Percentiles rank a stretch among this genome's conserved stretches.
These are phyloP conservation scores for Branchipolynoe longqiensis DNA, from an alignment of 2,888 invertebrate genomes.

Conservation along the genomic window DNA sequence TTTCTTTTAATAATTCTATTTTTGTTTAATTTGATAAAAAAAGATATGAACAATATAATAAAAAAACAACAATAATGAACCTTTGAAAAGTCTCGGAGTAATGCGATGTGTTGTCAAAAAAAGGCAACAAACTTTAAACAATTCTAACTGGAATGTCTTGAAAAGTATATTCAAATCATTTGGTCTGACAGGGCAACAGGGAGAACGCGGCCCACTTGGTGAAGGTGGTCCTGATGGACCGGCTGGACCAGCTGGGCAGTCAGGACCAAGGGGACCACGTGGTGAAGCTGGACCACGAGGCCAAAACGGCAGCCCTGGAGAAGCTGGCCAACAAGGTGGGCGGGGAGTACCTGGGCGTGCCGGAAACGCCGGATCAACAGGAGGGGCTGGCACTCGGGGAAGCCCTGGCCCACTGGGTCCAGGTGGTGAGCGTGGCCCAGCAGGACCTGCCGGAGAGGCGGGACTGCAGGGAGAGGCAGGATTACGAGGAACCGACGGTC, in stretches of 20 bases:
- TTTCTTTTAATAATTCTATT: no score
- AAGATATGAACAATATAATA: no score
- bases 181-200: constrained; percentile 7
- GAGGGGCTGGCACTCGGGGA: constrained; percentile 8
- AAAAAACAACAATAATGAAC: no score
- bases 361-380: constrained; percentile 64
- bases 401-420: constrained; percentile 59
- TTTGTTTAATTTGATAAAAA: no score
- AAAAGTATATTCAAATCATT: no score
- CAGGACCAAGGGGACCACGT: constrained; percentile 63
- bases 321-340: constrained; percentile 57
- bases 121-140: no score
- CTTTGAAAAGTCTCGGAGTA: no score
- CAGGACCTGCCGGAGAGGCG: constrained; percentile 61
- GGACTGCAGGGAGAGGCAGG: constrained; percentile 49
- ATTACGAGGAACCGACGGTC: constrained; percentile 16
- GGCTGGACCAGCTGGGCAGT: constrained; percentile 58
- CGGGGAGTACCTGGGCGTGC: constrained; percentile 58
- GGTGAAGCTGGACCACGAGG: constrained; percentile 63
- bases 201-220: constrained; percentile 59
- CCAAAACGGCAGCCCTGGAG: constrained; percentile 60
- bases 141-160: no score
- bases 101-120: no score
- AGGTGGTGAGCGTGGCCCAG: constrained; percentile 63
- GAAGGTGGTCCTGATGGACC: constrained; percentile 60